These are phyloP conservation scores for Xestobium rufovillosum DNA, from an alignment of 2,888 invertebrate species.

Conservation along the genomic window DNA sequence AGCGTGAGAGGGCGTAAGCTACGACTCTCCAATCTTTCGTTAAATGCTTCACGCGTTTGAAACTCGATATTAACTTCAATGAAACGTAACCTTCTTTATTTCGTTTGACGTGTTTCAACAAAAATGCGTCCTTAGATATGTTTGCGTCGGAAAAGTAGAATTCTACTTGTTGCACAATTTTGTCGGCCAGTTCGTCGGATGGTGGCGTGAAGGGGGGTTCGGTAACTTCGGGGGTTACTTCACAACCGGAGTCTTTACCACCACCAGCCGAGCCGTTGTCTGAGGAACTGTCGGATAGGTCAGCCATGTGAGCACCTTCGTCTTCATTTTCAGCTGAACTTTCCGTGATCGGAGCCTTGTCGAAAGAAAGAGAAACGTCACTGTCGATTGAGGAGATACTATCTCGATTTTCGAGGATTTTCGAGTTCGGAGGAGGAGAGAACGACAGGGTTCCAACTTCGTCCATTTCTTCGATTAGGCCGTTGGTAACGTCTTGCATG, in stretches of 20 bases:
- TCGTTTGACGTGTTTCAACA: constrained; percentile 87
- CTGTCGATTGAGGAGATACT: constrained; percentile 57
- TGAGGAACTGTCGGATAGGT: constrained; percentile 59
- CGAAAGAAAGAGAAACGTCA: constrained; percentile 51
- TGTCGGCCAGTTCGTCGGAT: constrained; percentile 67
- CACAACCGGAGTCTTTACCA: constrained; percentile 62
- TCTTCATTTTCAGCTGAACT: constrained; percentile 41
- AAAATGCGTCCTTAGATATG: constrained; percentile 90
- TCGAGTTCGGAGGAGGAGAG: constrained; percentile 41
- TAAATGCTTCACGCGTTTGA: constrained; percentile 88
- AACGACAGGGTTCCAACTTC: constrained; percentile 36
- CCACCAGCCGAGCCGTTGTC: constrained; percentile 56
- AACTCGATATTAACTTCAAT: constrained; percentile 88
- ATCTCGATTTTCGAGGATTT: constrained; percentile 50
- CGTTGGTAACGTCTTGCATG: constrained; percentile 30
- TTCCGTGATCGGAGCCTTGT: constrained; percentile 34
- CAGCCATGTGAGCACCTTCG: constrained; percentile 54
- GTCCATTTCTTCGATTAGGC: constrained; percentile 38
- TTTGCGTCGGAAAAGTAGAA: constrained; percentile 94
- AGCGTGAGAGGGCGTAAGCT: constrained; percentile 72
- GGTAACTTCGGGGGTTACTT: constrained; percentile 49
- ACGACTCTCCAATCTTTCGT: constrained; percentile 93
- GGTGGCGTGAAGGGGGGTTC: constrained; percentile 62
- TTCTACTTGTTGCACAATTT: constrained; percentile 83
- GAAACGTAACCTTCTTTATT: constrained; percentile 96